These are phyloP conservation scores for Yponomeuta malinellus DNA, from an alignment of 2,888 invertebrate species.

Conservation along the genomic window DNA sequence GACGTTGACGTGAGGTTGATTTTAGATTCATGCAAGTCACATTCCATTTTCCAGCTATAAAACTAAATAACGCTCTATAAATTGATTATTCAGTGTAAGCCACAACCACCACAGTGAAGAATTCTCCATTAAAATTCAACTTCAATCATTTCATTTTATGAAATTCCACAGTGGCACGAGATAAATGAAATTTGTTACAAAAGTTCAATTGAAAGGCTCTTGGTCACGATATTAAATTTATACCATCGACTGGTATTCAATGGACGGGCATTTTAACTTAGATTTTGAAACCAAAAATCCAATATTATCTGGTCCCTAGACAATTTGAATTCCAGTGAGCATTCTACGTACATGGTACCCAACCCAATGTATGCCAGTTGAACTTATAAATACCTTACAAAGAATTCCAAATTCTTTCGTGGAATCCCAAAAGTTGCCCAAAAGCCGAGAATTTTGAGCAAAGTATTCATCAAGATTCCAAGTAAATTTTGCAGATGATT, in stretches of 20 bases:
- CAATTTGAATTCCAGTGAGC: neutral
- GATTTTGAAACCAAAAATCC: slow-evolving; percentile 56
- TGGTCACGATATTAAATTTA: slow-evolving; percentile 71
- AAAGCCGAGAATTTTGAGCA: too few relatives aligned
- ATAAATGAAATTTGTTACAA: slow-evolving; percentile 73
- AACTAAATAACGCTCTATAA: neutral
- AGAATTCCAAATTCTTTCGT: too few relatives aligned
- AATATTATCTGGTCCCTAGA: slow-evolving; percentile 30
- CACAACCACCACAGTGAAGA: slow-evolving; percentile 1
- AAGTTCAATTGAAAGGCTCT: slow-evolving; percentile 58
- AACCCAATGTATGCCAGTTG: neutral
- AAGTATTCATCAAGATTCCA: too few relatives aligned
- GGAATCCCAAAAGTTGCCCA: too few relatives aligned
- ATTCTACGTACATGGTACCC: neutral
- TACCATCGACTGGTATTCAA: slow-evolving; percentile 65
- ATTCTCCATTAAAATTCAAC: slow-evolving; percentile 38
- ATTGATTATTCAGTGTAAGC: neutral
- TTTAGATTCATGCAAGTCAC: neutral
- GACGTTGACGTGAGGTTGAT: neutral
- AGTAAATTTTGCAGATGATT: too few relatives aligned
- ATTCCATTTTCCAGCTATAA: neutral
- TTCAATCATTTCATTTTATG: slow-evolving; percentile 66
- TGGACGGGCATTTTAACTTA: slow-evolving; percentile 58
- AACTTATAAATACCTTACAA: neutral
- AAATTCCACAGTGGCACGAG: slow-evolving; percentile 58